These are phyloP conservation scores for Hoplodrina ambigua DNA, from an alignment of 2,888 invertebrate genomes.

Conservation along the genomic window DNA sequence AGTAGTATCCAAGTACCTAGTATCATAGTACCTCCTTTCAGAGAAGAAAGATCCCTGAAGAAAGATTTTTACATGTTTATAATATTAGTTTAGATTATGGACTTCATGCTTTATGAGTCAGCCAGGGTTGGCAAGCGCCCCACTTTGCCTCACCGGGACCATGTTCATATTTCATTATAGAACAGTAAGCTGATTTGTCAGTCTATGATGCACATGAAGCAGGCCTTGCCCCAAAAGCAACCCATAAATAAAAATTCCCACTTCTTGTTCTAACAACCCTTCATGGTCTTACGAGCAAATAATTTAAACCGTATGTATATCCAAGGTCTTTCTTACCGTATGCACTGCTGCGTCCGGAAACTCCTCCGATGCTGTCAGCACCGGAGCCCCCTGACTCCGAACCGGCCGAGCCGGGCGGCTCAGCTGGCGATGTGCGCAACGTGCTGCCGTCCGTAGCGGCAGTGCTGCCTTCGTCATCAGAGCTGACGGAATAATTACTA, in stretches of 20 bases:
- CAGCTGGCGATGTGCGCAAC: conserved; percentile 91
- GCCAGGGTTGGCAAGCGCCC: too few species aligned
- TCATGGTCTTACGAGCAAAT: too few species aligned
- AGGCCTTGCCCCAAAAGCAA: background rate
- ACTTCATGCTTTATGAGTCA: too few species aligned
- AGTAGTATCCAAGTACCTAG: too few species aligned
- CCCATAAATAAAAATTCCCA: background rate
- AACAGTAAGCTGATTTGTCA: background rate
- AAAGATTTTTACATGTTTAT: too few species aligned
- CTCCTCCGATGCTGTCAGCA: conserved; percentile 97
- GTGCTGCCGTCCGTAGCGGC: conserved; percentile 98
- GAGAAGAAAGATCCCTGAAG: too few species aligned
- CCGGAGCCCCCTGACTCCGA: conserved; percentile 98
- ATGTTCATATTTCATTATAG: too few species aligned
- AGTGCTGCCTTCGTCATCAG: conserved; percentile 98
- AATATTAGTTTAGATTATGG: too few species aligned
- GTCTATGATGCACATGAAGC: too few species aligned
- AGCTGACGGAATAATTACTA: conserved; percentile 86
- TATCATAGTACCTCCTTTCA: too few species aligned
- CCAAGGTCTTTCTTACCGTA: conserved; percentile 90
- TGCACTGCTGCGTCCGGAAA: conserved; percentile 97
- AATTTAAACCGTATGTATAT: background rate
- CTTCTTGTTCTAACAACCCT: background rate
- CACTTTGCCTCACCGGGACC: too few species aligned
- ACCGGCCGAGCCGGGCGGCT: conserved; percentile 90